phyloP scores from a whole-genome alignment of 2,797 vertebrate genomes.

The Natrix natrix region DNA sequence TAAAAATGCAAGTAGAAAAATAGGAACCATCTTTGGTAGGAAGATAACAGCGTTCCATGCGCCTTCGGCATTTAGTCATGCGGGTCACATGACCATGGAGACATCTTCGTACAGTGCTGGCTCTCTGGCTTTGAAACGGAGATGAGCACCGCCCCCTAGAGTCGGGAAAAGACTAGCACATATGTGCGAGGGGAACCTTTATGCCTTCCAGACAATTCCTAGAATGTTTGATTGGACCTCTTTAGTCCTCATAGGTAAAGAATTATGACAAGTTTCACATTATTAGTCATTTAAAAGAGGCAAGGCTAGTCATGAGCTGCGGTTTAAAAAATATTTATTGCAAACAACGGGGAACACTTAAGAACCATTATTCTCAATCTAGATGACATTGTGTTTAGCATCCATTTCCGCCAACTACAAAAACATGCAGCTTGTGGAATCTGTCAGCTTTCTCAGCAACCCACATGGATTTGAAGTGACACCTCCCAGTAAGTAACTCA shows the following conservation, averaged over 20 bases:
- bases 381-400: slow-evolving; percentile 64
- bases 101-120: too few relatives aligned
- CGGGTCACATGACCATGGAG: too few relatives aligned
- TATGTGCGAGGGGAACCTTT: background rate
- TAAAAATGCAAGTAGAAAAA: too few relatives aligned
- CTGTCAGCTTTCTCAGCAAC: slow-evolving; percentile 71
- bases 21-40: too few relatives aligned
- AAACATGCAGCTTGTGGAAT: slow-evolving; percentile 59
- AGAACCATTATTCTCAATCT: slow-evolving; percentile 69
- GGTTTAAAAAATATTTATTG: slow-evolving; percentile 71
- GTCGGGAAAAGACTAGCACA: too few relatives aligned
- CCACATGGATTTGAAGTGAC: slow-evolving; percentile 68
- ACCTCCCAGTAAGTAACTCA: slow-evolving; percentile 66
- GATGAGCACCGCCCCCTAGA: too few relatives aligned
- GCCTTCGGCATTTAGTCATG: too few relatives aligned
- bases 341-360: slow-evolving; percentile 64
- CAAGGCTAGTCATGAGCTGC: slow-evolving; percentile 64
- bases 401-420: slow-evolving; percentile 68
- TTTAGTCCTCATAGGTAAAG: slow-evolving; percentile 62
- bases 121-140: too few relatives aligned
- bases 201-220: slow-evolving; percentile 22
- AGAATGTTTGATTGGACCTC: slow-evolving; percentile 67
- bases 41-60: too few relatives aligned
- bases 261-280: slow-evolving; percentile 69
- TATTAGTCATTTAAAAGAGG: slow-evolving; percentile 71